Base-by-base conservation (phyloP, 2,888 invertebrate genomes). In the Drosophila recens region DNA sequence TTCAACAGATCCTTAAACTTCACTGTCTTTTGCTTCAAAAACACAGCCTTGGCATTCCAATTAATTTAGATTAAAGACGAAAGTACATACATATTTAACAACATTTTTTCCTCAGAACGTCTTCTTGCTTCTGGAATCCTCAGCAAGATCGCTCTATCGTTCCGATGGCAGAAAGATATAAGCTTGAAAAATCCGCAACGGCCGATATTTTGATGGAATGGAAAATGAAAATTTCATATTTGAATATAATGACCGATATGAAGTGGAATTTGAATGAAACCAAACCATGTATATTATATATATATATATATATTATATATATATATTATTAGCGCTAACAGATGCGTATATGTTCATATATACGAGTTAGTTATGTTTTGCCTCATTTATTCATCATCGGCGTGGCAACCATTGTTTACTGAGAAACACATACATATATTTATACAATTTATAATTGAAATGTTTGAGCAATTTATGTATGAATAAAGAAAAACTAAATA, bases 391-490 rank as follows among this genome's bases (percentile, higher is more conserved):
- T 80, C 63, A 62, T 72, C 67, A 80, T 69, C 72, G 75, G 74
- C 77, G 67, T 77, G 74, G 67, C 67, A 75, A 74, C 75, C 80
- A 72, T 69, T 80, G 64, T 68, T 59, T 76, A 66, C 68, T 71
- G 74, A 68, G 62, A 70, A 75, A 80, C 67, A 68, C 59, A 78
- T 69, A 76, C 51, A 79, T 45, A 67, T 75, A 77, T 75, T 67
- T 71, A 66, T 80, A 80, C 77, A 80, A 79, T 79, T 80, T 74
- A 66, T 67, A 80, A 78, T 75, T 64, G 67, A 79, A 75, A 77
- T 74, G 58, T 62, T 65, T 74, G 68, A 77, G 68, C 66, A 68
- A 68, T 69, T 69, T 53, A 72, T 67, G 66, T 68, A 66, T 78
- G 68, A 78, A 72, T 67, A 67, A 67, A 70, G 51, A 70, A 43